Evolutionary conservation across 1,140 invertebrate genomes (phyloP).

Genomic region (Halotydeus destructor): DNA sequence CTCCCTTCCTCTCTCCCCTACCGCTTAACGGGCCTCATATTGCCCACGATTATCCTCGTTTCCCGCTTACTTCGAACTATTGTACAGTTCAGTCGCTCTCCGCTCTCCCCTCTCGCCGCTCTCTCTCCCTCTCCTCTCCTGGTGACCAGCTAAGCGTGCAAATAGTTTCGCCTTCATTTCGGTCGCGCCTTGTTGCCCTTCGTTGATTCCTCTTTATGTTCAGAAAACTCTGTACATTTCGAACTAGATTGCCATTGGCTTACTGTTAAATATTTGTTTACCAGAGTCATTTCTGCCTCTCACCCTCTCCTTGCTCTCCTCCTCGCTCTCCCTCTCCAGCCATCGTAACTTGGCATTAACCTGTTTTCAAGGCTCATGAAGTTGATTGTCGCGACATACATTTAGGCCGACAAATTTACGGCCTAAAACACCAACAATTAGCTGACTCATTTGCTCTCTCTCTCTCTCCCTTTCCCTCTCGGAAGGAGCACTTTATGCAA

Average conservation of each 20-base stretch:
- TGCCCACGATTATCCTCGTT: no score
- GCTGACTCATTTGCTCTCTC: not conserved
- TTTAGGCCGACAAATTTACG: not conserved
- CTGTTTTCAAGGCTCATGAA: not conserved
- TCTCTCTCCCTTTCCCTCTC: not conserved
- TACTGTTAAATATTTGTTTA: not conserved
- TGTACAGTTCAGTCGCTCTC: no score
- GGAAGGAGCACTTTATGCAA: not conserved
- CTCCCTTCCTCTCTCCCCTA: no score
- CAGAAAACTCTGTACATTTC: slow-evolving; percentile 10
- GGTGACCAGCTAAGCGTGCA: no score
- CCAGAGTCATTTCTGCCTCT: slow-evolving; percentile 4
- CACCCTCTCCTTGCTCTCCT: not conserved
- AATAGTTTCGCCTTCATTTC: no score
- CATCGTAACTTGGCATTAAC: not conserved
- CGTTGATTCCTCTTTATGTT: slow-evolving; percentile 11
- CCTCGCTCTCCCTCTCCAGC: not conserved
- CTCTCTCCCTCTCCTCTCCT: no score
- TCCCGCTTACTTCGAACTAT: no score
- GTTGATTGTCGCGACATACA: not conserved
- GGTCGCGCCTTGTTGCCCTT: slow-evolving; percentile 13
- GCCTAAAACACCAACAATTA: not conserved
- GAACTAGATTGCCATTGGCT: slow-evolving; percentile 8
- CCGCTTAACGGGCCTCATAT: no score
- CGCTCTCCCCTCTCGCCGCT: no score